Base-by-base conservation (phyloP, 2,888 invertebrate species). In the Cinara cedri region DNA sequence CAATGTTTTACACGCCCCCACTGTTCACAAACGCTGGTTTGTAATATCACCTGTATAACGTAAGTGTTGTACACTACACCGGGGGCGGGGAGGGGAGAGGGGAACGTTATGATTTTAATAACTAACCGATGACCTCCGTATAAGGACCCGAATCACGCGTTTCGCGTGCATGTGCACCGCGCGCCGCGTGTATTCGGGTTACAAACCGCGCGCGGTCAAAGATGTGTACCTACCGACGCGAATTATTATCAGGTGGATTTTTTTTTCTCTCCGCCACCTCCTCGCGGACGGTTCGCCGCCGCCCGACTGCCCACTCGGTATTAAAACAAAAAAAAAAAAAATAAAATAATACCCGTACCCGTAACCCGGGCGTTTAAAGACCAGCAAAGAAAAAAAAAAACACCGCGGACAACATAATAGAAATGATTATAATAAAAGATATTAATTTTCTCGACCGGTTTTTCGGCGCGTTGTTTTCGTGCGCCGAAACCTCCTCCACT, bases 141-240 rank as follows among this genome's bases (percentile, higher is more conserved):
- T 65, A 54, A 24, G 66, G 76, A 76, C 65, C 55, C n/a, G 66
- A 76, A 76, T 76, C 44, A 26, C 46, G 57, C 46, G 19, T 57
- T 55, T 76, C 46, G 66, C 55, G 54, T 26, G 55, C 57, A 66
- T 55, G 46, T 44, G 55, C 44, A 44, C 55, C 66, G n/a, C n/a
- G 65, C 66, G 75, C n/a, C n/a, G n/a, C n/a, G n/a, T n/a, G n/a
- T 57, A 66, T 76, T 66, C 76, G 66, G 54, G 46, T 66, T 66
- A 66, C 66, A 57, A 55, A 66, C 44, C 46, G 66, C 66, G 66
- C 66, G 66, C 66, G 76, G 55, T 76, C 66, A 76, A 76, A 76
- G 76, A 76, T 76, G 55, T 54, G n/a, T n/a, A n/a, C n/a, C n/a
- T n/a, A 76, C 66, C 46, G 66, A 66, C 57, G 76, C 57, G 66